Conservation (phyloP, 2,888 invertebrate species). For the Philaethria dido region DNA sequence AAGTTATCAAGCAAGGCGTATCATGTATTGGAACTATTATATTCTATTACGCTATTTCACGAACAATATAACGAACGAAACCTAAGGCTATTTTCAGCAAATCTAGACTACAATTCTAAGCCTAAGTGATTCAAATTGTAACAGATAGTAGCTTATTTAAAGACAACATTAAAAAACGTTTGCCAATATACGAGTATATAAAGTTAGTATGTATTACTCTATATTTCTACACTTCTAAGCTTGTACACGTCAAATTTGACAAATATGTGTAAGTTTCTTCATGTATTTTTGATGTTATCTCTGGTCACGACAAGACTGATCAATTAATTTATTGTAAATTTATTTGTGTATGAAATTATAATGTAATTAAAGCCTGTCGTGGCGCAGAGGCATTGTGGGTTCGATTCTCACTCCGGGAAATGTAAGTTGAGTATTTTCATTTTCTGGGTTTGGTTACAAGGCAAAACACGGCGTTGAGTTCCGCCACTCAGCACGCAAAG, state of each 20-base stretch:
- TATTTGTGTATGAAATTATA: too few relatives aligned
- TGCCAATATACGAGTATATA: neutral
- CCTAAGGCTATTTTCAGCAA: constrained; percentile 1
- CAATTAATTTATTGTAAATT: too few relatives aligned
- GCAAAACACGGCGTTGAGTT: too few relatives aligned
- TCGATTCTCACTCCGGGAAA: too few relatives aligned
- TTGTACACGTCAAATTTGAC: neutral
- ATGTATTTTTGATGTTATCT: too few relatives aligned
- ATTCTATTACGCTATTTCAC: constrained; percentile 4
- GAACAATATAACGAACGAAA: constrained; percentile 6
- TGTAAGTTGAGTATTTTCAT: too few relatives aligned
- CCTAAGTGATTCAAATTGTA: neutral
- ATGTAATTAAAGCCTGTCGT: too few relatives aligned
- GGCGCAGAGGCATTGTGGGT: too few relatives aligned
- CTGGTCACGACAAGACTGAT: too few relatives aligned
- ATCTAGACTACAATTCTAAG: neutral
- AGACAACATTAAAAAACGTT: neutral
- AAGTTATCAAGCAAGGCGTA: constrained; percentile 23
- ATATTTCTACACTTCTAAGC: neutral
- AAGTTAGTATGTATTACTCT: neutral
- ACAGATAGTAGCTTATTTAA: neutral
- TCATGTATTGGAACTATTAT: constrained; percentile 25
- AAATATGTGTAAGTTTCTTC: too few relatives aligned
- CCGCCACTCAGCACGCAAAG: too few relatives aligned
- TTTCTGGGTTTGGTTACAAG: too few relatives aligned